Conservation (phyloP, 2,113 vertebrate genomes). For the Oryzias celebensis region DNA sequence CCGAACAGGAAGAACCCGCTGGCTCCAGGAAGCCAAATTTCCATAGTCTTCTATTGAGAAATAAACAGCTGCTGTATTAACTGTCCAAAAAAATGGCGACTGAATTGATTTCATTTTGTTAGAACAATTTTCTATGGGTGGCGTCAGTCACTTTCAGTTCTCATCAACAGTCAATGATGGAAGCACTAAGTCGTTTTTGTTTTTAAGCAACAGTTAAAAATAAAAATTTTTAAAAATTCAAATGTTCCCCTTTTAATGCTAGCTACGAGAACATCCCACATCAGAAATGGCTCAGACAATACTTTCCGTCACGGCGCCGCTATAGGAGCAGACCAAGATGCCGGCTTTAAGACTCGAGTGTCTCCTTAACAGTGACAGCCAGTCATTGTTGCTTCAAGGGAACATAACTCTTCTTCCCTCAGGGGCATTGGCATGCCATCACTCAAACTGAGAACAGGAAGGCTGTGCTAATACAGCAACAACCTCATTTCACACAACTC, state of each 20-base stretch:
- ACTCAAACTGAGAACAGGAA: slow-evolving; percentile 54
- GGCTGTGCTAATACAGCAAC: slow-evolving; percentile 38
- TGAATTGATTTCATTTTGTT: no score
- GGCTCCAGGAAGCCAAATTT: no score
- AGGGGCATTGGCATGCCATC: slow-evolving; percentile 57
- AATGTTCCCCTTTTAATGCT: not conserved
- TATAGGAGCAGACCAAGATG: slow-evolving; percentile 40
- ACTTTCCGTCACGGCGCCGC: slow-evolving; percentile 37
- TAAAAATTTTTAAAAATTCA: no score
- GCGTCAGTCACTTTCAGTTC: no score
- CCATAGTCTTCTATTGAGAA: no score
- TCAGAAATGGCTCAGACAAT: slow-evolving; percentile 40
- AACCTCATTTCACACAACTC: slow-evolving; percentile 41
- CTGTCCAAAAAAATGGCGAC: no score
- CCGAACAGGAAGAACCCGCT: no score
- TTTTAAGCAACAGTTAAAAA: no score
- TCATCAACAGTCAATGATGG: no score
- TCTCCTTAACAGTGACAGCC: slow-evolving; percentile 56
- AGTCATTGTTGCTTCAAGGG: slow-evolving; percentile 57
- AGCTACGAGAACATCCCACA: slow-evolving; percentile 5
- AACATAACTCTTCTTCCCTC: slow-evolving; percentile 54
- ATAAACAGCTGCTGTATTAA: no score
- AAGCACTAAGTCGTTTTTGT: no score
- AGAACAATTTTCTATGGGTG: no score
- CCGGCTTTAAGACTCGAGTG: slow-evolving; percentile 39